A percentile compares a stretch with the other conserved stretches of the same genome.
Evolutionary conservation across 2,888 invertebrate genomes (phyloP).

Genomic region (Dastarcus helophoroides): DNA sequence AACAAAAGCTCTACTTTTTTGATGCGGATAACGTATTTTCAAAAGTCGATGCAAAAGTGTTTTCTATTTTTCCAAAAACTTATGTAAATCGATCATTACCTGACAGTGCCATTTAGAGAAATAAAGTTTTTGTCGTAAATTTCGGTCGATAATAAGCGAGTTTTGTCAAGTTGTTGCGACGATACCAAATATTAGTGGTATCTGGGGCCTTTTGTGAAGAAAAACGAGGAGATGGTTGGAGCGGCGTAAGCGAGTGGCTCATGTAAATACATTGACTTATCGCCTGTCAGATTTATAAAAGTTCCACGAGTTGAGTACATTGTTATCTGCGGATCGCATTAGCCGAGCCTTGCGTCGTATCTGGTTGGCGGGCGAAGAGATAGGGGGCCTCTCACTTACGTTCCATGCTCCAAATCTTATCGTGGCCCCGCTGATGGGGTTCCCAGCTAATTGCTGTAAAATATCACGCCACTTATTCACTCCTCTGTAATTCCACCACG

Average conservation of each 20-base stretch:
- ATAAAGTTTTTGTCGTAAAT: no score
- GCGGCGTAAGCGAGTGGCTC: slow-evolving; percentile 23
- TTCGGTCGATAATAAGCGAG: no score
- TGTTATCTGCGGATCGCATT: slow-evolving; percentile 32
- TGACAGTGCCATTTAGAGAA: no score
- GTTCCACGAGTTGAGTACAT: slow-evolving; percentile 27
- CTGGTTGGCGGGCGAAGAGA: slow-evolving; percentile 20
- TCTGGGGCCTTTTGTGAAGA: no score
- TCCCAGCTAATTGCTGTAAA: slow-evolving; percentile 15
- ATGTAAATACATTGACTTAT: slow-evolving; percentile 30
- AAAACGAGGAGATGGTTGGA: slow-evolving; percentile 4
- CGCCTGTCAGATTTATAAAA: slow-evolving; percentile 31
- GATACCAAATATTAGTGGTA: no score
- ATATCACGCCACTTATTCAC: slow-evolving; percentile 13
- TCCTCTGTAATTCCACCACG: slow-evolving; percentile 5
- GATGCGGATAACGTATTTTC: no score
- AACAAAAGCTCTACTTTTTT: no score
- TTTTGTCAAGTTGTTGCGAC: no score
- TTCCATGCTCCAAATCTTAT: slow-evolving; percentile 20
- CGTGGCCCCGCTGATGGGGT: slow-evolving; percentile 18
- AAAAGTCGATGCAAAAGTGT: no score
- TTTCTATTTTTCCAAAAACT: no score
- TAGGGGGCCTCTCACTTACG: slow-evolving; percentile 12
- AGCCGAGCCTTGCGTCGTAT: slow-evolving; percentile 25
- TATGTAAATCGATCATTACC: no score